Base-by-base conservation (phyloP, 2,113 vertebrate genomes). In the Catagonus wagneri region DNA sequence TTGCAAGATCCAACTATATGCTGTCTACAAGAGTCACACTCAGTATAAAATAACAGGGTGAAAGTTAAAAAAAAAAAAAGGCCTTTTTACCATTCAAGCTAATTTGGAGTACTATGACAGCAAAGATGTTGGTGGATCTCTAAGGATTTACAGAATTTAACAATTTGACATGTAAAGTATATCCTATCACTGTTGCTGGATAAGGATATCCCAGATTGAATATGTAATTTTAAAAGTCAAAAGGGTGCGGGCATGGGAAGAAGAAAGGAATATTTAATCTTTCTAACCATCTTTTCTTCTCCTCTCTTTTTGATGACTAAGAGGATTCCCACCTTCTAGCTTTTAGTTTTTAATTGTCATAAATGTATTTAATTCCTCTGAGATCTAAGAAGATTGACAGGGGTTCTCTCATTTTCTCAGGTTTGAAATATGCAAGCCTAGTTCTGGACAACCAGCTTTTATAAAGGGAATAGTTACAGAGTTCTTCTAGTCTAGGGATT, bases 321-420 rank as follows among this genome's bases (percentile, higher is more conserved):
- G n/a, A 92, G 44, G 54, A 84, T 75, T 90, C 60, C 44, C 4
- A 44, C 15, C 17, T 74, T 85, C 65, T 96, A 65, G 50, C 34
- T 89, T 93, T 90, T 81, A 65, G 29, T 87, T 80, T 68, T 3
- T 71, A 50, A 14, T 83, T 87, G 96, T 83, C 75, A 89, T 66
- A 56, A 93, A 60, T 90, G 34, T 95, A 74, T 79, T 32, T 36
- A 76, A 75, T 92, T 92, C 85, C 32, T 94, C 34, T 83, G 71
- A 76, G 14, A 22, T 90, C 60, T 36, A 80, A 94, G 76, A 65
- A 71, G 27, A 79, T 32, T 39, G 22, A 44, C 52, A 39, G 39
- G 25, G 75, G 22, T 96, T 83, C 78, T 83, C n/a, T 92, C 66
- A 58, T 89, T 72, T 68, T 94, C 61, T 22, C 13, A 83, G 19